Evolutionary conservation across 2,113 vertebrate species (phyloP).

Genomic region (Chloroceryle aenea): DNA sequence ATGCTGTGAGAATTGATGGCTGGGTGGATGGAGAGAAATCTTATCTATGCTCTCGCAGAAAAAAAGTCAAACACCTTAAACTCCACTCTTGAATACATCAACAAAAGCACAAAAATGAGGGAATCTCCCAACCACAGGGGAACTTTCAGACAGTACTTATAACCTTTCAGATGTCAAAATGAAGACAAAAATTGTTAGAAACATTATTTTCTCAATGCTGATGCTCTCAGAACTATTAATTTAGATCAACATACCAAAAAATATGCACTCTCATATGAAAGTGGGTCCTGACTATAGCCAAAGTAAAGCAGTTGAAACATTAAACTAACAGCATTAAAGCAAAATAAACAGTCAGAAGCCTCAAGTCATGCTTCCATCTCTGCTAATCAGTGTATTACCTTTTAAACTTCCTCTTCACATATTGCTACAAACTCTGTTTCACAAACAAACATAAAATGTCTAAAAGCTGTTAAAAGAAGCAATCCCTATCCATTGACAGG

Average conservation of each 20-base stretch:
- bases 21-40: neutral
- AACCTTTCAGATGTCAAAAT: neutral
- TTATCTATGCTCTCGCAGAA: neutral
- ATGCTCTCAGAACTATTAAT: neutral
- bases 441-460: neutral
- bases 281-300: neutral
- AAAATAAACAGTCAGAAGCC: neutral
- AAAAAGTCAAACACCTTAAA: neutral
- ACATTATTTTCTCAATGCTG: neutral
- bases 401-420: neutral
- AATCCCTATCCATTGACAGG: neutral
- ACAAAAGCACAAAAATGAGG: neutral
- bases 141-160: neutral
- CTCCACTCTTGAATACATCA: neutral
- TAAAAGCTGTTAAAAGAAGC: neutral
- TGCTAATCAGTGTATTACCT: neutral
- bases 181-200: neutral
- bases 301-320: neutral
- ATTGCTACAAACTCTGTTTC: neutral
- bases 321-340: neutral
- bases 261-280: neutral
- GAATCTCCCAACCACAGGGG: neutral
- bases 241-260: neutral
- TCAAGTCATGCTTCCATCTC: neutral
- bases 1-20: neutral